Evolutionary conservation across 2,888 invertebrate species (phyloP), one percentile per base, ranked within the genome.

Genomic region (Caenorhabditis sinica): DNA sequence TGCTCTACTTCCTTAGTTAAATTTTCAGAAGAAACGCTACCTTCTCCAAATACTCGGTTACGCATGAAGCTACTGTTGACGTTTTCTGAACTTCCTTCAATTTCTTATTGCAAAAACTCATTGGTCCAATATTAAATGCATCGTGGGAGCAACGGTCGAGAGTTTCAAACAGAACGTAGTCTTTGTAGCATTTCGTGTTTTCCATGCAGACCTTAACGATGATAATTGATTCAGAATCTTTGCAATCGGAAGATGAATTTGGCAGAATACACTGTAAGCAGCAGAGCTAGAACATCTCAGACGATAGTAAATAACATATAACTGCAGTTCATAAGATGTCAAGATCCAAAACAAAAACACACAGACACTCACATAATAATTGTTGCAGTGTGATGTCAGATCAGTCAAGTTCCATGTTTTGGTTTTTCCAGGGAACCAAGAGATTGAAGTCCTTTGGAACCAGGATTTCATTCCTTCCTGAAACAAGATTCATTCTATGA

Each of bases 391-490:
- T 1, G 60, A 2, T 15, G 60, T 77, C 6, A 77, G 4, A 30
- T 77, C 58, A 2, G 23, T 36, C 33, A 58, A 28, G 33, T 25
- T 77, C 76, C 60, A 66, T 2, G 11, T 25, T 15, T 20, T 69
- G 11, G 76, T 69, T 17, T 43, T 49, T 23, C 13, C 66, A 0
- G 76, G 69, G 11, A 69, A 69, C 76, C 68, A 69, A 13, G 66
- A 61, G 23, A 77, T 66, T 15, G 60, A 61, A 2, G 61, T 60
- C 23, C 76, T 49, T 11, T n/a, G 25, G 17, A 58, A 77, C 76
- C 76, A 77, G 2, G 76, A 77, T 23, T 69, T 69, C 61, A 51
- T 60, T 49, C 76, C 76, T 77, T 77, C 60, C 76, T 77, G 28
- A 11, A 40, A 40, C 13, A 6, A n/a, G 40, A 40, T 6, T 40